A percentile compares a stretch with the other conserved stretches of the same genome.
These are phyloP conservation scores for Vanessa atalanta DNA, from an alignment of 1,140 invertebrate species.

Conservation along the genomic window DNA sequence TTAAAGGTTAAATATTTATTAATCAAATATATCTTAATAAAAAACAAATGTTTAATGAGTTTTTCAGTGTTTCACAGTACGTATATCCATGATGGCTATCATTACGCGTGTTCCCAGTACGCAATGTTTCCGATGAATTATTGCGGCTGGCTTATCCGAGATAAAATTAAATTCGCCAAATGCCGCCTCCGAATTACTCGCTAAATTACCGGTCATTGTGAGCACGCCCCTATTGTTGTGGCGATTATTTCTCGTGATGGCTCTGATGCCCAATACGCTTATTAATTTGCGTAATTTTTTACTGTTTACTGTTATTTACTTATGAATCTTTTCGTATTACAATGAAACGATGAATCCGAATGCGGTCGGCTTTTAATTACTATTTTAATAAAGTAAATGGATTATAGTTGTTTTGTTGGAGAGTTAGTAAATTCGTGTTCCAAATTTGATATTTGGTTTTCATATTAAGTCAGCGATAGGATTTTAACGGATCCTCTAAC, in stretches of 20 bases:
- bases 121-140: constrained; percentile 53
- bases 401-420: neutral
- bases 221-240: constrained; percentile 51
- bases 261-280: constrained; percentile 53
- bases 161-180: constrained; percentile 67
- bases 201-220: constrained; percentile 67
- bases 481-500: too few relatives aligned
- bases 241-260: constrained; percentile 54
- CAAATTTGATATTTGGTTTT: too few relatives aligned
- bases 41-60: neutral
- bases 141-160: constrained; percentile 55
- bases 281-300: constrained; percentile 49
- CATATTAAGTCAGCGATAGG: too few relatives aligned
- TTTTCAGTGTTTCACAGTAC: neutral
- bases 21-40: too few relatives aligned
- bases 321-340: neutral
- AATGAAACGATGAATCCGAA: neutral
- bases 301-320: constrained; percentile 24
- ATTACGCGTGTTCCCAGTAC: constrained; percentile 25
- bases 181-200: constrained; percentile 55
- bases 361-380: neutral
- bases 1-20: too few relatives aligned
- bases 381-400: neutral
- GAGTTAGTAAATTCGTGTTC: neutral
- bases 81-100: constrained; percentile 9